Evolutionary conservation across 2,113 vertebrate genomes (phyloP).

Genomic region (Syngnathoides biaculeatus): DNA sequence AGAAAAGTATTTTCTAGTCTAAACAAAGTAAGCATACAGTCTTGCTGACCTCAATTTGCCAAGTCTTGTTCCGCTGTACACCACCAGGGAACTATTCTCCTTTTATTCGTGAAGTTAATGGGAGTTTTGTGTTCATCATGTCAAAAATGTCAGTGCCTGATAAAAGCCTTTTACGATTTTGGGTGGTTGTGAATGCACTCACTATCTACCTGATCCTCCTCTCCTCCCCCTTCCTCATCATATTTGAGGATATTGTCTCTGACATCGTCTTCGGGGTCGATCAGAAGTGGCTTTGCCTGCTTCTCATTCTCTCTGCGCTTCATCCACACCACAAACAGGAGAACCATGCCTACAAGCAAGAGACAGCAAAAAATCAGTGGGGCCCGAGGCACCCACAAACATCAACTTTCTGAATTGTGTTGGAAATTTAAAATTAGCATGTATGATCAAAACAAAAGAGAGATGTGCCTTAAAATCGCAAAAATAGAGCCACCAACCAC

Average conservation of each 20-base stretch:
- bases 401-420: neutral
- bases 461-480: neutral
- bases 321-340: slow-evolving; percentile 94
- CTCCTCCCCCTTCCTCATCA: slow-evolving; percentile 93
- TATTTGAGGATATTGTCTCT: slow-evolving; percentile 97
- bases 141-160: neutral
- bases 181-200: neutral
- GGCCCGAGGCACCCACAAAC: neutral
- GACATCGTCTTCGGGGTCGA: slow-evolving; percentile 94
- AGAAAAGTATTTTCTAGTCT: slow-evolving; percentile 10
- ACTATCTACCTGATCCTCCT: slow-evolving; percentile 89
- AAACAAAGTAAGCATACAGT: neutral
- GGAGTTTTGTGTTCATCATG: slow-evolving; percentile 7
- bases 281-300: slow-evolving; percentile 91
- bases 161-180: neutral
- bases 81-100: neutral
- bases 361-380: neutral
- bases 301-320: slow-evolving; percentile 90
- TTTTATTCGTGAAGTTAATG: slow-evolving; percentile 1
- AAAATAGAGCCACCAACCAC: too few relatives aligned
- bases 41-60: neutral
- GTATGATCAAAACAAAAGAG: neutral
- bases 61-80: neutral
- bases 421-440: neutral
- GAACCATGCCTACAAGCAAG: slow-evolving; percentile 81